Evolutionary conservation across 2,888 invertebrate genomes (phyloP).

Genomic region (Nemoura dubitans): DNA sequence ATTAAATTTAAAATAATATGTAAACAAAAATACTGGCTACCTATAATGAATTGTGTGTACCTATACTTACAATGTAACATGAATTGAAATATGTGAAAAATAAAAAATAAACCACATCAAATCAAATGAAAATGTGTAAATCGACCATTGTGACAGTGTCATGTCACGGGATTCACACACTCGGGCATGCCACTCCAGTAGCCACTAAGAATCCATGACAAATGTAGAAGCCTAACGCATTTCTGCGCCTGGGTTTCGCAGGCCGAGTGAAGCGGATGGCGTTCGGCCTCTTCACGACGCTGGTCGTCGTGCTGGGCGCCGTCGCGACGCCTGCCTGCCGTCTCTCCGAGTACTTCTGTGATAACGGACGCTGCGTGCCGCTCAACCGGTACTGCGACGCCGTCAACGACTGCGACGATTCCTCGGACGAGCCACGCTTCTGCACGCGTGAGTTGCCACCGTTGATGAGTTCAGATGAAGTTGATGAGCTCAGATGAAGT

Average conservation of each 20-base stretch:
- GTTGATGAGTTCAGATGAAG: background rate
- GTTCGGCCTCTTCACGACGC: slow-evolving; percentile 49
- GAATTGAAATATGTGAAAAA: no score
- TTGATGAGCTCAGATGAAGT: no score
- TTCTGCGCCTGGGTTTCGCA: background rate
- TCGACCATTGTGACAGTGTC: no score
- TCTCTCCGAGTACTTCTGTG: slow-evolving; percentile 74
- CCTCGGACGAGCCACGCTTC: slow-evolving; percentile 81
- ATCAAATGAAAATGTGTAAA: no score
- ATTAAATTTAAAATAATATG: no score
- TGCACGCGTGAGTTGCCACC: slow-evolving; percentile 81
- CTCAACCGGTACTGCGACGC: slow-evolving; percentile 82
- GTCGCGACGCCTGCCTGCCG: slow-evolving; percentile 68
- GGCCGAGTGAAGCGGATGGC: slow-evolving; percentile 37
- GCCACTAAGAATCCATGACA: no score
- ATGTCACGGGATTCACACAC: no score
- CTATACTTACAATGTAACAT: no score
- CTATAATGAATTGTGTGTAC: no score
- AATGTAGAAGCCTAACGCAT: background rate
- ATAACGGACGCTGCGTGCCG: slow-evolving; percentile 72
- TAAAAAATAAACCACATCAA: no score
- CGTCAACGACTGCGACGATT: slow-evolving; percentile 81
- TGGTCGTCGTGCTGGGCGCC: slow-evolving; percentile 61
- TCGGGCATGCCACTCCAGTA: no score
- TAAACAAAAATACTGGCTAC: no score